Conservation (phyloP, 1,140 invertebrate genomes). For the Parapsyche elsis region DNA sequence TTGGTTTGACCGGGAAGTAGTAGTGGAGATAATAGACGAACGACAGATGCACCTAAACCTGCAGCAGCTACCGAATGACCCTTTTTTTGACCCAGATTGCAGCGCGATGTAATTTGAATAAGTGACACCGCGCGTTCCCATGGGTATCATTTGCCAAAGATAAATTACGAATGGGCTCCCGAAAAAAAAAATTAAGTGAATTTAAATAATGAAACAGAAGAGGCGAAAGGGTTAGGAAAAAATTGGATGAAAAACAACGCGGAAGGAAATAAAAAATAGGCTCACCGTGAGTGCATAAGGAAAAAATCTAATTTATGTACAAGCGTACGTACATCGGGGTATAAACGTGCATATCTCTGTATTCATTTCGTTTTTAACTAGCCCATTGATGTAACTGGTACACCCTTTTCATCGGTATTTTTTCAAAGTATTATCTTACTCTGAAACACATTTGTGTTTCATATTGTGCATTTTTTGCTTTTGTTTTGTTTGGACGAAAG, state of each 20-base stretch:
- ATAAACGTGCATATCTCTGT: not conserved
- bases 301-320: conserved; percentile 42
- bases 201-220: conserved; percentile 55
- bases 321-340: not conserved
- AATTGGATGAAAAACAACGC: conserved; percentile 25
- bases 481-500: conserved; percentile 7
- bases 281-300: conserved; percentile 10
- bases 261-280: conserved; percentile 46
- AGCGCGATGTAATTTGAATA: conserved; percentile 49
- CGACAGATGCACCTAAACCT: conserved; percentile 41
- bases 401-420: conserved; percentile 23
- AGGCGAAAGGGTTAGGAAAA: conserved; percentile 36
- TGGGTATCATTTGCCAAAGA: conserved; percentile 55
- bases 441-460: conserved; percentile 3
- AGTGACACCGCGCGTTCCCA: conserved; percentile 46
- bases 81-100: conserved; percentile 40
- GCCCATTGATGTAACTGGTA: conserved; percentile 26
- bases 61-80: conserved; percentile 40
- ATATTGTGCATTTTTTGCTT: conserved; percentile 29
- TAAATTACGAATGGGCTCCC: conserved; percentile 46
- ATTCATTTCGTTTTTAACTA: conserved; percentile 47
- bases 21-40: not conserved
- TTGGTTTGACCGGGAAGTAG: conserved; percentile 38
- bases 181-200: conserved; percentile 55
- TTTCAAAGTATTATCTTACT: conserved; percentile 36